A percentile compares a stretch with the other conserved stretches of the same genome.
These are phyloP conservation scores for Xyrichtys novacula DNA, from an alignment of 2,797 vertebrate species.

Conservation along the genomic window DNA sequence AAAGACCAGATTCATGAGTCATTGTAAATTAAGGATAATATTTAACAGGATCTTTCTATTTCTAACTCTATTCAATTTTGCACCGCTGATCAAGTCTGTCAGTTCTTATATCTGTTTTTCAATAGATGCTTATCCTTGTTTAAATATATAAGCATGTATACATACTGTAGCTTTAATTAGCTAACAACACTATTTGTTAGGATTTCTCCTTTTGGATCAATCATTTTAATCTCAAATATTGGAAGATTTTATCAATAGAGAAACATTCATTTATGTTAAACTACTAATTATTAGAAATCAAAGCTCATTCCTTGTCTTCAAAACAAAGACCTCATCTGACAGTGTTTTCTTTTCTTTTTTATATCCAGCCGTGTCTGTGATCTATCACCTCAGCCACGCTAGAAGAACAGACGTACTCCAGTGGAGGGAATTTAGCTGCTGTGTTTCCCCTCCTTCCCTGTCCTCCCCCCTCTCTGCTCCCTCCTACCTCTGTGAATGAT, in stretches of 20 bases:
- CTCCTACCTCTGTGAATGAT: slow-evolving; percentile 55
- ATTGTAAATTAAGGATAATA: neutral
- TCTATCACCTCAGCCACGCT: slow-evolving; percentile 20
- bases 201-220: too few species aligned
- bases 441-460: slow-evolving; percentile 32
- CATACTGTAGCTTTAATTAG: too few species aligned
- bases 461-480: slow-evolving; percentile 24
- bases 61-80: too few species aligned
- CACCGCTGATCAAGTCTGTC: too few species aligned
- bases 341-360: neutral
- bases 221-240: too few species aligned
- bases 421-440: slow-evolving; percentile 3
- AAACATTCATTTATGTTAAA: neutral
- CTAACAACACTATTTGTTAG: too few species aligned
- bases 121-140: too few species aligned
- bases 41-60: neutral
- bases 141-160: too few species aligned
- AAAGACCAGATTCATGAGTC: neutral
- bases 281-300: neutral
- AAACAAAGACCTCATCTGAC: neutral
- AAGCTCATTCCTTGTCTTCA: neutral
- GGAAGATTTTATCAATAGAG: too few species aligned
- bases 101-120: too few species aligned
- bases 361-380: slow-evolving; percentile 32
- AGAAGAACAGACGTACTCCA: slow-evolving; percentile 21